A percentile compares a stretch with the other conserved stretches of the same genome.
Conservation (phyloP, 2,797 vertebrate species). For the Micromesistius poutassou region DNA sequence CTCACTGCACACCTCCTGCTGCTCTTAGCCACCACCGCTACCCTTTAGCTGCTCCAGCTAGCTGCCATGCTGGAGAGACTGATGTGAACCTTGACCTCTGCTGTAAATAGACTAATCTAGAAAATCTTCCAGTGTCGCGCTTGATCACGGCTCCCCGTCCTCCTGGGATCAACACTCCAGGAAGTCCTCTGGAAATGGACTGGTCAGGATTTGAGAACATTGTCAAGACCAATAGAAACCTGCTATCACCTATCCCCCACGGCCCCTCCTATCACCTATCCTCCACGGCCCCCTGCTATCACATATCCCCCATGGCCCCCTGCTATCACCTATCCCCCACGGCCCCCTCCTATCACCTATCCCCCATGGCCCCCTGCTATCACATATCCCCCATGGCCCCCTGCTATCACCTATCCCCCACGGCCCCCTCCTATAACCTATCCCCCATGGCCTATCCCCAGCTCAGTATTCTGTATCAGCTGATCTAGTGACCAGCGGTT, state of each 20-base stretch:
- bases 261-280: too few relatives aligned
- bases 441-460: neutral
- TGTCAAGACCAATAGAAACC: conserved; percentile 7
- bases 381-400: too few relatives aligned
- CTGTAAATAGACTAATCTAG: conserved; percentile 65
- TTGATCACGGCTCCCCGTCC: conserved; percentile 27
- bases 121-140: conserved; percentile 57
- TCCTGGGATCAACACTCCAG: neutral
- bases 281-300: too few relatives aligned
- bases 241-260: neutral
- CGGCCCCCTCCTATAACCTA: too few relatives aligned
- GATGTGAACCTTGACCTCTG: conserved; percentile 49
- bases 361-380: too few relatives aligned
- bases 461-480: neutral
- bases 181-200: neutral
- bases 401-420: too few relatives aligned
- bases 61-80: conserved; percentile 8
- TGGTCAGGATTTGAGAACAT: neutral
- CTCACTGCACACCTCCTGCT: neutral
- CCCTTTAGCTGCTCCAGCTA: neutral
- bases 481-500: neutral
- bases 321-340: too few relatives aligned
- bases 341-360: too few relatives aligned
- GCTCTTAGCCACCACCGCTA: neutral
- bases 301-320: too few relatives aligned